Evolutionary conservation across 2,797 vertebrate species (phyloP).

Genomic region (Phyllotis vaccarum): DNA sequence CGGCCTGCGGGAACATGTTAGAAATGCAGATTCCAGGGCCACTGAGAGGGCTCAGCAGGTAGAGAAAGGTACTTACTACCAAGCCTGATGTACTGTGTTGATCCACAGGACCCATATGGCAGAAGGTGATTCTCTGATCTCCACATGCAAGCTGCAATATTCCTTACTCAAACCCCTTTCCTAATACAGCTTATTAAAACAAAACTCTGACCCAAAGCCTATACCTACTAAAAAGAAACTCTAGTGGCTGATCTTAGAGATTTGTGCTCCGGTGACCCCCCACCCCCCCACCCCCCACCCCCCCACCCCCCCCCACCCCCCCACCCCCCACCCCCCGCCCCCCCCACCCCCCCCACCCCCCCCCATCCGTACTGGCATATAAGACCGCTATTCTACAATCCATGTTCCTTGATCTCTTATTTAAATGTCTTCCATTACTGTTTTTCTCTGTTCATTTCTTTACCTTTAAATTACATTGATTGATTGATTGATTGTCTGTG

Average conservation of each 20-base stretch:
- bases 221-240: neutral
- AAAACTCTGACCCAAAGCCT: neutral
- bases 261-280: neutral
- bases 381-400: neutral
- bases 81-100: neutral
- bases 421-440: constrained; percentile 6
- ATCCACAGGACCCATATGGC: neutral
- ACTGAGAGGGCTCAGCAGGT: too few species aligned
- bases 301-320: too few species aligned
- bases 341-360: too few species aligned
- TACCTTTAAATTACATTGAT: neutral
- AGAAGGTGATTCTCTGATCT: neutral
- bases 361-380: neutral
- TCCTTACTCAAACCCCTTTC: neutral
- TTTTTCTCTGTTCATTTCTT: neutral
- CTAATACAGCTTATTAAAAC: neutral
- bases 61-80: too few species aligned
- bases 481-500: neutral
- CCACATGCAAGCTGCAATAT: neutral
- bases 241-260: neutral
- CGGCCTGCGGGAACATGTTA: neutral
- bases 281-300: too few species aligned
- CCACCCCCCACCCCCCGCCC: too few species aligned
- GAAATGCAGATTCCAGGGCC: neutral
- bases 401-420: neutral